Percentiles rank a stretch among this genome's conserved stretches.
These are phyloP conservation scores for Gryon sp. DNA, from an alignment of 1,140 invertebrate genomes.

Conservation along the genomic window DNA sequence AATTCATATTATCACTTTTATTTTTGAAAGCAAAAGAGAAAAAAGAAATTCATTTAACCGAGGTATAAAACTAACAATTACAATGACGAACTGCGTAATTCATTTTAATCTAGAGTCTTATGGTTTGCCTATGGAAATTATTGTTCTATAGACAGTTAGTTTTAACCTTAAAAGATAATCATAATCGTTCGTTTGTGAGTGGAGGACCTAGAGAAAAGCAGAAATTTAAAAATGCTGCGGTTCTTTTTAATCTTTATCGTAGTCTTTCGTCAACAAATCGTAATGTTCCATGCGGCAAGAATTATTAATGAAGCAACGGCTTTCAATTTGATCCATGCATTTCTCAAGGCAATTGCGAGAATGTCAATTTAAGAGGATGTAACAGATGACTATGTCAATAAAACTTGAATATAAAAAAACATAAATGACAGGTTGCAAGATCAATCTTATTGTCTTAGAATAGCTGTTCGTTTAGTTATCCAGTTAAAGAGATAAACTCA, in stretches of 20 bases:
- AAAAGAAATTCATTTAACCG: conserved; percentile 30
- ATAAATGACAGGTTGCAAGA: no score
- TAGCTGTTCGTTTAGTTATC: no score
- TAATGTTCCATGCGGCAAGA: conserved; percentile 21
- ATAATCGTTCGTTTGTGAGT: conserved; percentile 3
- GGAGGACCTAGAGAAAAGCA: conserved; percentile 14
- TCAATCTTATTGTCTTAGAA: no score
- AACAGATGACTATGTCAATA: no score
- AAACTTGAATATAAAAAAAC: no score
- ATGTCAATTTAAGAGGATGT: conserved; percentile 23
- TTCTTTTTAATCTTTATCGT: conserved; percentile 28
- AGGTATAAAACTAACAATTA: conserved; percentile 18
- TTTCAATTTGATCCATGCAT: conserved; percentile 7
- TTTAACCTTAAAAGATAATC: conserved; percentile 1
- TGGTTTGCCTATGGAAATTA: conserved; percentile 43
- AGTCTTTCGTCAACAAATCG: conserved; percentile 15
- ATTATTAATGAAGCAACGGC: conserved; percentile 37
- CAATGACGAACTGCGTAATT: conserved; percentile 35
- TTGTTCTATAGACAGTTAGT: conserved; percentile 35
- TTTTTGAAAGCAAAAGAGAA: conserved; percentile 24
- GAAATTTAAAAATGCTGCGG: conserved; percentile 28
- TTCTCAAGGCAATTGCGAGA: conserved; percentile 10
- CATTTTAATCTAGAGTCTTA: conserved; percentile 28
- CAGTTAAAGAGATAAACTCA: no score
- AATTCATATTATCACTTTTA: conserved; percentile 41